phyloP scores from a whole-genome alignment of 2,797 vertebrate genomes.

The Notolepis coatsorum region DNA sequence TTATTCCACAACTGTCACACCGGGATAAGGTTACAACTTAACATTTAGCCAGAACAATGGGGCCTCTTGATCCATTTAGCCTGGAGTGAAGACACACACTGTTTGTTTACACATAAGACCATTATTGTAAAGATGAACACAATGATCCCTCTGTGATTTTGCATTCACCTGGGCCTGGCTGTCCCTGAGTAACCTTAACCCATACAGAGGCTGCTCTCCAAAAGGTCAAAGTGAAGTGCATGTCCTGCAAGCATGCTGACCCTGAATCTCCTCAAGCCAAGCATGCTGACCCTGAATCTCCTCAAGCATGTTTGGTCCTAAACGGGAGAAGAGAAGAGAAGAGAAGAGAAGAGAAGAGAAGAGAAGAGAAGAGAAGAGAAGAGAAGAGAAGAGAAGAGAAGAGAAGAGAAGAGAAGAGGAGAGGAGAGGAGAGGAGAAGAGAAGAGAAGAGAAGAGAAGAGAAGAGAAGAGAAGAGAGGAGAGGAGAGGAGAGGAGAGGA shows the following conservation, averaged over 20 bases:
- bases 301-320: no score
- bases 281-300: no score
- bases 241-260: conserved; percentile 18
- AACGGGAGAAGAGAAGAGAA: no score
- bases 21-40: conserved; percentile 24
- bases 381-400: no score
- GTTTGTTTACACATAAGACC: conserved; percentile 23
- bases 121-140: conserved; percentile 14
- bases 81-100: conserved; percentile 21
- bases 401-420: no score
- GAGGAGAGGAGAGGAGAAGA: no score
- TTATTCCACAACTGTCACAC: conserved; percentile 11
- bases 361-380: no score
- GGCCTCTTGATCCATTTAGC: conserved; percentile 12
- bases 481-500: no score
- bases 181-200: conserved; percentile 7
- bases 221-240: conserved; percentile 22
- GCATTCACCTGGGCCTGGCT: conserved; percentile 17
- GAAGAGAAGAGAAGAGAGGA: no score
- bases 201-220: conserved; percentile 9
- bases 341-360: no score
- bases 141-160: conserved; percentile 17
- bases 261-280: not conserved
- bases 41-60: conserved; percentile 27
- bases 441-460: no score